Evolutionary conservation across 2,113 vertebrate species (phyloP).

Genomic region (Crotalus viridis): DNA sequence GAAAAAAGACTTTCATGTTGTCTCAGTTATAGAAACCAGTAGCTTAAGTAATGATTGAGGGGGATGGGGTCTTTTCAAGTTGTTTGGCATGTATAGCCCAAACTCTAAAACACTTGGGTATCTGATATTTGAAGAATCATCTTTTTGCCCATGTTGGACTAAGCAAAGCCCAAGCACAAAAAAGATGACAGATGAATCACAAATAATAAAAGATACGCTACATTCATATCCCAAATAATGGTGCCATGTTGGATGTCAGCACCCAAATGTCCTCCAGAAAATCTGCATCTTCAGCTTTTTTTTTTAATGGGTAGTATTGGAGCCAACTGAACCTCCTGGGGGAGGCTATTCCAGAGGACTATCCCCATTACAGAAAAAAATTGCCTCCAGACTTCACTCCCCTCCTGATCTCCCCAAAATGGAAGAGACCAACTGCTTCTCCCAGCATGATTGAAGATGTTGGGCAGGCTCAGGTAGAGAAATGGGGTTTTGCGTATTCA

Average conservation of each 20-base stretch:
- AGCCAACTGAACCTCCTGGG: not conserved
- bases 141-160: not conserved
- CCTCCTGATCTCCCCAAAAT: not conserved
- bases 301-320: not conserved
- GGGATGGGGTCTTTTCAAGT: not conserved
- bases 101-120: not conserved
- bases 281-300: not conserved
- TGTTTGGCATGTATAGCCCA: not conserved
- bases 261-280: not conserved
- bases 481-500: not conserved
- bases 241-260: not conserved
- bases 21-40: not conserved
- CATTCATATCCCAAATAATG: not conserved
- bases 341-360: not conserved
- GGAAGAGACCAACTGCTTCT: not conserved
- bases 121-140: not conserved
- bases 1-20: not conserved
- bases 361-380: not conserved
- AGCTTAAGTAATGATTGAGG: not conserved
- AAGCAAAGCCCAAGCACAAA: not conserved
- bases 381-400: not conserved
- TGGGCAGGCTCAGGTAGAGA: not conserved
- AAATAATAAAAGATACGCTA: not conserved
- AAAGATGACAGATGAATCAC: not conserved
- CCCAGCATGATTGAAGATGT: not conserved